Conservation (phyloP, 2,888 invertebrate genomes). For the Cerastis leucographa region DNA sequence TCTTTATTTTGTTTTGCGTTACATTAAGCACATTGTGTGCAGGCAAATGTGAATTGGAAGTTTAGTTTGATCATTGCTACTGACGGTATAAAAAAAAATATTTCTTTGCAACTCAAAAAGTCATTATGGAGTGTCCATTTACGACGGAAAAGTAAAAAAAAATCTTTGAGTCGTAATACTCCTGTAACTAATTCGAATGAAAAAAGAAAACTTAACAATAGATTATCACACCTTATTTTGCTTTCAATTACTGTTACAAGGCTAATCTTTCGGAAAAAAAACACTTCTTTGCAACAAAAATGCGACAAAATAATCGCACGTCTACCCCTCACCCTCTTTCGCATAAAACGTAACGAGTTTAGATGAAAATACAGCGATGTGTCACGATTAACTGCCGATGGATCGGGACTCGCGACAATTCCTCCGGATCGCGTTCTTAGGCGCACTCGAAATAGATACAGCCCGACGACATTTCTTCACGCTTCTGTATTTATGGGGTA, state of each 20-base stretch:
- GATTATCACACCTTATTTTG: not conserved
- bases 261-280: not conserved
- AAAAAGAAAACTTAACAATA: not conserved
- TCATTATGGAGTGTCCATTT: not conserved
- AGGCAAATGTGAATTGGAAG: not conserved
- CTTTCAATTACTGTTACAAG: not conserved
- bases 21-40: not conserved
- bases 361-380: slow-evolving; percentile 77
- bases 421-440: slow-evolving; percentile 52
- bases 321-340: slow-evolving; percentile 54
- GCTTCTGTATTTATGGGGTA: slow-evolving; percentile 47
- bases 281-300: not conserved
- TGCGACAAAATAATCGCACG: slow-evolving; percentile 58
- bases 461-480: slow-evolving; percentile 50
- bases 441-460: slow-evolving; percentile 60
- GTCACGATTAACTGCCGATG: slow-evolving; percentile 73
- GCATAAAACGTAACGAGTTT: slow-evolving; percentile 70
- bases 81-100: not conserved
- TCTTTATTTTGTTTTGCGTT: not conserved
- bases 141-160: not conserved
- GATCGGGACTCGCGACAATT: slow-evolving; percentile 59
- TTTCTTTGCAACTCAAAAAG: not conserved
- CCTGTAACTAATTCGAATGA: not conserved
- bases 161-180: not conserved
- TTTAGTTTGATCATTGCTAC: not conserved